These are phyloP conservation scores for Diploscapter pachys DNA, from an alignment of 1,140 invertebrate species.

Conservation along the genomic window DNA sequence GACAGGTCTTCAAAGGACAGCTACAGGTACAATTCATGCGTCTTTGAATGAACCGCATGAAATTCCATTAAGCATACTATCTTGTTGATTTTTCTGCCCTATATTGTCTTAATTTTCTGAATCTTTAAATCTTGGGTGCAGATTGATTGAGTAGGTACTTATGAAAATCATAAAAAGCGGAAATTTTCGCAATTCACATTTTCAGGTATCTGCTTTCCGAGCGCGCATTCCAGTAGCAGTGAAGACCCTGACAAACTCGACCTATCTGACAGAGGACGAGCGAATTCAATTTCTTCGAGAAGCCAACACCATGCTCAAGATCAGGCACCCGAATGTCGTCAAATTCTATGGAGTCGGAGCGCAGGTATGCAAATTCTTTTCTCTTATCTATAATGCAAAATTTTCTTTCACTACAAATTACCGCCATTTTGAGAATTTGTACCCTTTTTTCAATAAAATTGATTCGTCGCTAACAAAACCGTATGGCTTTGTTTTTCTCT, in stretches of 20 bases:
- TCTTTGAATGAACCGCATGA: no score
- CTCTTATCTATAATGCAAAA: no score
- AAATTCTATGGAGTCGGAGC: conserved; percentile 15
- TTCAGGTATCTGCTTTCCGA: not conserved
- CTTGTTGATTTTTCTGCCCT: no score
- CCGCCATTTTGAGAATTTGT: no score
- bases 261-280: not conserved
- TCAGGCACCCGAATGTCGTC: conserved; percentile 21
- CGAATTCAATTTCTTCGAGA: conserved; percentile 19
- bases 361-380: not conserved
- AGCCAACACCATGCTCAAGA: conserved; percentile 14
- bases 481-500: no score
- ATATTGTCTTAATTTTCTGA: no score
- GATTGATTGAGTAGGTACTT: not conserved
- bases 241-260: conserved; percentile 12
- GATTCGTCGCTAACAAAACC: no score
- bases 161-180: conserved; percentile 13
- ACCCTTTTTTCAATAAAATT: no score
- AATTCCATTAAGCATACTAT: no score
- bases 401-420: no score
- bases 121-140: no score
- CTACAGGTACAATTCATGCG: not conserved
- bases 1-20: conserved; percentile 23
- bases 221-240: conserved; percentile 8
- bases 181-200: conserved; percentile 3